Percentiles rank a stretch among this genome's conserved stretches.
These are phyloP conservation scores for Tamias sibiricus DNA, from an alignment of 2,113 vertebrate species.

Conservation along the genomic window DNA sequence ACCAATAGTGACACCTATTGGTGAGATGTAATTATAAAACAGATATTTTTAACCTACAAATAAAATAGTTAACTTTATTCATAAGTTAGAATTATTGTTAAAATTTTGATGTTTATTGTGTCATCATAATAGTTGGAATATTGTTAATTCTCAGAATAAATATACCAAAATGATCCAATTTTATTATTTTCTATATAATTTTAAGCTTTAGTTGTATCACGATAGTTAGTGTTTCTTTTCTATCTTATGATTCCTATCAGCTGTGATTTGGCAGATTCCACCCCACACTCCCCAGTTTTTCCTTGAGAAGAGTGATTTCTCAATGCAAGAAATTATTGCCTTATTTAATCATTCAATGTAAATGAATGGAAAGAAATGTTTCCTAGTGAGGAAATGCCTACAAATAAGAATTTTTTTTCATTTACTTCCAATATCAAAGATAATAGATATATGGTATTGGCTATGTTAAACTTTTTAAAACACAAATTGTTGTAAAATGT, in stretches of 20 bases:
- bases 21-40: constrained; percentile 9
- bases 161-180: neutral
- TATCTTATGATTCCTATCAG: neutral
- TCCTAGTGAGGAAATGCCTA: neutral
- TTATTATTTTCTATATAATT: neutral
- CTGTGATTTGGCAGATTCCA: neutral
- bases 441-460: neutral
- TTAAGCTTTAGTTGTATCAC: neutral
- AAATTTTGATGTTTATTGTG: neutral
- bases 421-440: neutral
- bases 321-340: neutral
- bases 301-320: neutral
- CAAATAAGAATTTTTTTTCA: neutral
- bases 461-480: neutral
- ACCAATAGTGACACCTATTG: constrained; percentile 69
- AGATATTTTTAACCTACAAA: neutral
- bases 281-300: neutral
- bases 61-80: neutral
- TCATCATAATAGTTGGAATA: neutral
- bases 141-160: neutral
- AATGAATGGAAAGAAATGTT: neutral
- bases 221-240: neutral
- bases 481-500: neutral
- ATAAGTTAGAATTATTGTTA: neutral
- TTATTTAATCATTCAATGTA: neutral